phyloP scores from a whole-genome alignment of 1,140 invertebrate species.

The Apis florea region DNA sequence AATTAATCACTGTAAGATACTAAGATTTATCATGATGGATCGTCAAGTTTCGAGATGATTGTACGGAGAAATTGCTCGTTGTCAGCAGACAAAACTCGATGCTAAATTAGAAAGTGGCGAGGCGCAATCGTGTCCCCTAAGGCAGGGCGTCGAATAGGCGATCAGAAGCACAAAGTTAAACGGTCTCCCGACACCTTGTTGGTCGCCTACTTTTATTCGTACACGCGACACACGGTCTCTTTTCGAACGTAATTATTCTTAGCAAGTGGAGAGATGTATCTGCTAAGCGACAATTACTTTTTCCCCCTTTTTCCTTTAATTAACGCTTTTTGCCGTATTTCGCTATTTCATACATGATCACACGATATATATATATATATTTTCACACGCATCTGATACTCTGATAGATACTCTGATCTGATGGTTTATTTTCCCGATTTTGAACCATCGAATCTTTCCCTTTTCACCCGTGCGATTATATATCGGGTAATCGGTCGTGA shows the following conservation, averaged over 20 bases:
- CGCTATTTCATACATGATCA: not conserved
- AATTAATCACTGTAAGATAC: too few species aligned
- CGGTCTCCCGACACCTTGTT: conserved; percentile 32
- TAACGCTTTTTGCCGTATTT: not conserved
- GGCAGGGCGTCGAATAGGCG: conserved; percentile 29
- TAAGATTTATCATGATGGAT: not conserved
- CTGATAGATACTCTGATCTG: too few species aligned
- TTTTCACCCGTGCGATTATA: too few species aligned
- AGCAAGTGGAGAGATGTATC: conserved; percentile 34
- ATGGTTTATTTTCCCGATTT: not conserved
- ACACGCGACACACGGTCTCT: conserved; percentile 19
- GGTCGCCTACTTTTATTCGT: conserved; percentile 32
- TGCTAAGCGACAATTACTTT: conserved; percentile 34
- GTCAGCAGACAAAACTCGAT: conserved; percentile 18
- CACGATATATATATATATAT: too few species aligned
- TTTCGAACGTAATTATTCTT: conserved; percentile 35
- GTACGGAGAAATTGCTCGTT: conserved; percentile 13
- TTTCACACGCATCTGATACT: too few species aligned
- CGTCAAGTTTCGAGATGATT: not conserved
- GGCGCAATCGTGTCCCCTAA: conserved; percentile 28
- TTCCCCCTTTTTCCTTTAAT: conserved; percentile 23
- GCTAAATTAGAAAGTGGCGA: conserved; percentile 37
- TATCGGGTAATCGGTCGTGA: not conserved
- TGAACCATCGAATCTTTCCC: not conserved
- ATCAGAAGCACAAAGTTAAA: conserved; percentile 36